Evolutionary conservation across 2,113 vertebrate genomes (phyloP).

Genomic region (Crotalus helleri): DNA sequence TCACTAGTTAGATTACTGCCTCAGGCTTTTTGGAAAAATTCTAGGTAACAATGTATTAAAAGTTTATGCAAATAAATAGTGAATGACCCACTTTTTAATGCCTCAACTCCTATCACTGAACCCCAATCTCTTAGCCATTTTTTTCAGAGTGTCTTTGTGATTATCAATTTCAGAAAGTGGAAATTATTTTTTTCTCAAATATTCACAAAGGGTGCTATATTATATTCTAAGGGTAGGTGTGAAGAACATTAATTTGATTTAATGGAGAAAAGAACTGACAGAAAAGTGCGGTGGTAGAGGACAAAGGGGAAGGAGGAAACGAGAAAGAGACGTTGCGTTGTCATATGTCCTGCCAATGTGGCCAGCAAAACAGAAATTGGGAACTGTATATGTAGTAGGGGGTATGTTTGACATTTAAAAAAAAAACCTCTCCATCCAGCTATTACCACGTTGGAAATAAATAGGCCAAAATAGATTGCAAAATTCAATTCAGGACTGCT

Average conservation of each 20-base stretch:
- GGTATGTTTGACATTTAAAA: neutral
- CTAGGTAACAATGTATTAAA: neutral
- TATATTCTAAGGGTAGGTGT: neutral
- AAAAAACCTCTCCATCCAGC: neutral
- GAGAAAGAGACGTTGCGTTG: neutral
- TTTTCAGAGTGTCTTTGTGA: neutral
- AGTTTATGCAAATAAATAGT: neutral
- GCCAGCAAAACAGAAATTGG: neutral
- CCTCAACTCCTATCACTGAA: neutral
- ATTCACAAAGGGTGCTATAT: neutral
- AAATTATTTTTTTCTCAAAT: neutral
- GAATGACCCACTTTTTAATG: neutral
- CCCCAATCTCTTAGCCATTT: neutral
- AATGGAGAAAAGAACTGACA: neutral
- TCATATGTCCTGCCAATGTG: neutral
- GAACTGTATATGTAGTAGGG: neutral
- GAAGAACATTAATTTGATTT: neutral
- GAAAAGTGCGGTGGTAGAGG: neutral
- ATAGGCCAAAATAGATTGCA: neutral
- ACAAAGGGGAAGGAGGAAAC: neutral
- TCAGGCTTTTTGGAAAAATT: neutral
- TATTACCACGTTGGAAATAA: neutral
- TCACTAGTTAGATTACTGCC: neutral
- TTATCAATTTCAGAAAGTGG: neutral
- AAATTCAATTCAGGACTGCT: neutral